Conservation (phyloP, 30 jellyfish, hydroid and myxozoan species). For the Turritopsis rubra region DNA sequence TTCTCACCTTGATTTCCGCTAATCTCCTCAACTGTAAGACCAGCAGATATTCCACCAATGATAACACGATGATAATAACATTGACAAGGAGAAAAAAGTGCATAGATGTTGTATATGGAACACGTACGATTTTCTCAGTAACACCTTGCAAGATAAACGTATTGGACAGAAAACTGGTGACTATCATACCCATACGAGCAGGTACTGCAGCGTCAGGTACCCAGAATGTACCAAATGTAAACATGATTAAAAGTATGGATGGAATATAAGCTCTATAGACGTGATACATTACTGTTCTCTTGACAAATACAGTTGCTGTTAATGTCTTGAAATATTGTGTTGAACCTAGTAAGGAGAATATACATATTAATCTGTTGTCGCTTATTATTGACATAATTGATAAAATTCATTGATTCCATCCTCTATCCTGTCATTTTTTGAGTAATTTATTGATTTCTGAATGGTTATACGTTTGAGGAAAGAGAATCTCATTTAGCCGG, state of each 20-base stretch:
- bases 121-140: conserved; percentile 6
- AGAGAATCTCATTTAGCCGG: no score
- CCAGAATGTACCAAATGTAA: conserved; percentile 8
- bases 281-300: background rate
- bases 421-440: background rate
- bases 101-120: conserved; percentile 20
- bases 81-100: conserved; percentile 14
- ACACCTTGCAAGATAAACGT: conserved; percentile 14
- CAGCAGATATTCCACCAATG: conserved; percentile 7
- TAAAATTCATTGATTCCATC: background rate
- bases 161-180: conserved; percentile 18
- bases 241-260: conserved; percentile 12
- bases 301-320: background rate
- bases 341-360: background rate
- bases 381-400: no score
- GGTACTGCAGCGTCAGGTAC: conserved; percentile 25
- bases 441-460: no score
- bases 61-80: background rate
- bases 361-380: background rate
- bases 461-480: no score
- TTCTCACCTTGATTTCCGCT: background rate
- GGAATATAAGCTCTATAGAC: conserved; percentile 22
- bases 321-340: background rate
- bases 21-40: background rate
- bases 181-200: conserved; percentile 28